Evolutionary conservation across 2,113 vertebrate species (phyloP), one percentile per base, ranked within the genome.

Genomic region (Pterocles gutturalis): DNA sequence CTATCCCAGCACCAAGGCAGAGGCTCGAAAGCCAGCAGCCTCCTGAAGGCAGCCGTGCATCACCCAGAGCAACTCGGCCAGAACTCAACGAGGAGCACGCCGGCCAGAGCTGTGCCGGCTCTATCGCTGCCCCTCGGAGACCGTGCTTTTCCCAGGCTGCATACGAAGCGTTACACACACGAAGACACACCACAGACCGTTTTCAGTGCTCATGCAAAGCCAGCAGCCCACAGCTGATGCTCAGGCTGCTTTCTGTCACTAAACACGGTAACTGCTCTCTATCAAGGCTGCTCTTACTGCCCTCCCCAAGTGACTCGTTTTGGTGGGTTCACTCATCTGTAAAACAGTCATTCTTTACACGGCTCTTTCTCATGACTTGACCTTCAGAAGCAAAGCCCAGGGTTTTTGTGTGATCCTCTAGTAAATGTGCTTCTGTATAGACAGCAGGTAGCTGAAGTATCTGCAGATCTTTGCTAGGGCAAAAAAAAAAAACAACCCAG

Each of bases 341-440:
- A 34, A 75, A 91, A 33, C 62, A 48, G 73, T 13, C 67, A 24
- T 55, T 75, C 75, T 48, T 61, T 14, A 29, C 36, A 5, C 4
- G 34, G 87, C 62, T 61, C 5, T 31, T 90, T 60, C 75, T 66
- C 24, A 60, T 2, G 66, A 8, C 38, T 66, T 96, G 85, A 48
- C 85, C 92, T 91, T 49, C 94, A 88, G 13, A 78, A 95, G 61
- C 43, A 55, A 57, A 36, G 75, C 38, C 70, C 10, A 9, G 29
- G 31, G 6, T 20, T 55, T 62, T 17, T 49, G n/a, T 24, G 11
- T 3, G 5, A 4, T 24, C 9, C 1, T 24, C 73, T 64, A 57
- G 36, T 34, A 38, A 61, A 67, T 1, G n/a, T 8, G 10, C 24
- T 57, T 66, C 62, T 81, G 53, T 16, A 60, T 31, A 36, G 41